A percentile compares a stretch with the other conserved stretches of the same genome.
phyloP scores from a whole-genome alignment of 2,888 invertebrate species.

The Lasiommata megera region DNA sequence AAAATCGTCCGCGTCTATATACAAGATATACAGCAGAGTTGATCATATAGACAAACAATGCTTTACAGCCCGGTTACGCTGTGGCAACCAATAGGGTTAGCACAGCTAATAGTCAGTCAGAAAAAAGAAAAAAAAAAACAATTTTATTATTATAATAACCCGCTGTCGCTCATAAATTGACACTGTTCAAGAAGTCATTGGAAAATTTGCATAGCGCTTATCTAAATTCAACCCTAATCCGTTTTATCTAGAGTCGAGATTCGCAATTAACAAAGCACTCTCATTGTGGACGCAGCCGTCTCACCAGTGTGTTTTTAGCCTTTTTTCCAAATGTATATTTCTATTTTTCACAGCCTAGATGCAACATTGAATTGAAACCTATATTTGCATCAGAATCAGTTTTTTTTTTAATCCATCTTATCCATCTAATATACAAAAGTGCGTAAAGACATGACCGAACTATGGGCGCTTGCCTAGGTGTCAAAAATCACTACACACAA shows the following conservation, averaged over 20 bases:
- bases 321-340: slow-evolving; percentile 33
- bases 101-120: too few relatives aligned
- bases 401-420: too few relatives aligned
- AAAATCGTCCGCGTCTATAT: too few relatives aligned
- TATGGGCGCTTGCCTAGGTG: too few relatives aligned
- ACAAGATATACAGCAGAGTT: too few relatives aligned
- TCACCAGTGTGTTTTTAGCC: slow-evolving; percentile 34
- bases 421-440: too few relatives aligned
- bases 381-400: slow-evolving; percentile 3
- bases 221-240: slow-evolving; percentile 47
- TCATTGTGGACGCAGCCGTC: slow-evolving; percentile 24
- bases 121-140: too few relatives aligned
- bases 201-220: slow-evolving; percentile 42
- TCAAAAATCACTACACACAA: too few relatives aligned
- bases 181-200: slow-evolving; percentile 44
- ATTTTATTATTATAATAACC: neutral
- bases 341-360: slow-evolving; percentile 37
- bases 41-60: too few relatives aligned
- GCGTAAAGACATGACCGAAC: neutral
- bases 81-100: too few relatives aligned
- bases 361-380: slow-evolving; percentile 30
- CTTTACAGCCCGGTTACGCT: too few relatives aligned
- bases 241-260: slow-evolving; percentile 40
- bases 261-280: slow-evolving; percentile 36
- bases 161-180: slow-evolving; percentile 40